Conservation (phyloP, 2,888 invertebrate species). For the Drosophila mercatorum region DNA sequence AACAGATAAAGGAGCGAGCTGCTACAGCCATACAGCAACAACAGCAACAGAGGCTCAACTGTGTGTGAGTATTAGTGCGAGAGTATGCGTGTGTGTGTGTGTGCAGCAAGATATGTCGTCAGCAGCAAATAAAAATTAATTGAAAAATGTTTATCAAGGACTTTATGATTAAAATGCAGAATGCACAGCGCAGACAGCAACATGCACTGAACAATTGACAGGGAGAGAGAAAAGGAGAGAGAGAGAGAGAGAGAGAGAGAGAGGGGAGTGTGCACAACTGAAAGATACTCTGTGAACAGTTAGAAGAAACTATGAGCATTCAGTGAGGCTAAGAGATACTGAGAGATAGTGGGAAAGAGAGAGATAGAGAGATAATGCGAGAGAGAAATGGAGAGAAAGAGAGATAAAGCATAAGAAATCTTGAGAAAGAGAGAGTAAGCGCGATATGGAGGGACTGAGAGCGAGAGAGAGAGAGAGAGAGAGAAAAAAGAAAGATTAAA, state of each 20-base stretch:
- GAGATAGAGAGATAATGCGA: too few relatives aligned
- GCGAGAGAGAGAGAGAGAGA: too few relatives aligned
- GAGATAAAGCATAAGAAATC: too few relatives aligned
- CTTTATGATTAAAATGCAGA: slow-evolving; percentile 70
- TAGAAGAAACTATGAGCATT: too few relatives aligned
- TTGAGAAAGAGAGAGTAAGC: too few relatives aligned
- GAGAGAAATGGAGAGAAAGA: too few relatives aligned
- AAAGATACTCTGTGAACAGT: too few relatives aligned
- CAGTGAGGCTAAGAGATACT: too few relatives aligned
- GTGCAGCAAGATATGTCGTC: slow-evolving; percentile 72
- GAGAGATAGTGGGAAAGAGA: too few relatives aligned
- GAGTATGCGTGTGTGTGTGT: slow-evolving; percentile 9
- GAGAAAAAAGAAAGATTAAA: too few relatives aligned
- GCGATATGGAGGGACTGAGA: too few relatives aligned
- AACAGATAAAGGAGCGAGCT: slow-evolving; percentile 68
- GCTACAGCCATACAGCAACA: slow-evolving; percentile 36
- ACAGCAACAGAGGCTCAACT: background rate
- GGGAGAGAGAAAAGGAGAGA: background rate
- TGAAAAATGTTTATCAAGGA: slow-evolving; percentile 81
- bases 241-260: background rate
- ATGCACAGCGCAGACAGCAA: slow-evolving; percentile 22
- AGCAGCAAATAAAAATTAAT: slow-evolving; percentile 79
- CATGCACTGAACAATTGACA: slow-evolving; percentile 3
- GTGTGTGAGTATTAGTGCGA: background rate
- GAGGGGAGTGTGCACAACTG: background rate